phyloP scores from a whole-genome alignment of 2,797 vertebrate species.

The Rhinella marina region DNA sequence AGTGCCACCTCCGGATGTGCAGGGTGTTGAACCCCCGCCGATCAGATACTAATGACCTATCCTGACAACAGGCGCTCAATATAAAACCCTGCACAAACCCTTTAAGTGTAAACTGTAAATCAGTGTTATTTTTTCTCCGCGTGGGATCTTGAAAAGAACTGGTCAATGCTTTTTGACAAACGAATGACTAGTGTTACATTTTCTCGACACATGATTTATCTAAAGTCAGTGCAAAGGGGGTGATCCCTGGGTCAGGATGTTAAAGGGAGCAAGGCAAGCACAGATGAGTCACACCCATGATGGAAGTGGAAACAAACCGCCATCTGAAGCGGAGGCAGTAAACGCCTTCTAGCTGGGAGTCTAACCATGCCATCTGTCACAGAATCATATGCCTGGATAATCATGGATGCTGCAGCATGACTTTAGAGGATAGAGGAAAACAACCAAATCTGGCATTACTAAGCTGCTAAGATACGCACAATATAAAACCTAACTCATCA shows the following conservation, averaged over 20 bases:
- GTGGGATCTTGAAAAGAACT: no score
- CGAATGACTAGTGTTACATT: neutral
- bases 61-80: no score
- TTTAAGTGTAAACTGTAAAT: no score
- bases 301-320: constrained; percentile 57
- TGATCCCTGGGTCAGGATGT: constrained; percentile 16
- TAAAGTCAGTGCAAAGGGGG: neutral
- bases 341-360: constrained; percentile 61
- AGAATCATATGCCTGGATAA: constrained; percentile 52
- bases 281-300: constrained; percentile 40
- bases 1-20: no score
- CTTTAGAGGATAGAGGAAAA: constrained; percentile 41
- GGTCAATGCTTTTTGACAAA: neutral
- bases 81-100: no score
- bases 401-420: constrained; percentile 40
- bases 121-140: no score
- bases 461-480: constrained; percentile 6
- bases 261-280: constrained; percentile 34
- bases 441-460: constrained; percentile 44
- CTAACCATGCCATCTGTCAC: constrained; percentile 60
- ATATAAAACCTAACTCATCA: neutral
- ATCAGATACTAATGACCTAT: no score
- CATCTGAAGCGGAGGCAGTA: constrained; percentile 63
- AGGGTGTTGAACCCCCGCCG: no score
- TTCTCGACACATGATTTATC: neutral